phyloP scores from a whole-genome alignment of 1,140 invertebrate genomes.

The Delia radicum region DNA sequence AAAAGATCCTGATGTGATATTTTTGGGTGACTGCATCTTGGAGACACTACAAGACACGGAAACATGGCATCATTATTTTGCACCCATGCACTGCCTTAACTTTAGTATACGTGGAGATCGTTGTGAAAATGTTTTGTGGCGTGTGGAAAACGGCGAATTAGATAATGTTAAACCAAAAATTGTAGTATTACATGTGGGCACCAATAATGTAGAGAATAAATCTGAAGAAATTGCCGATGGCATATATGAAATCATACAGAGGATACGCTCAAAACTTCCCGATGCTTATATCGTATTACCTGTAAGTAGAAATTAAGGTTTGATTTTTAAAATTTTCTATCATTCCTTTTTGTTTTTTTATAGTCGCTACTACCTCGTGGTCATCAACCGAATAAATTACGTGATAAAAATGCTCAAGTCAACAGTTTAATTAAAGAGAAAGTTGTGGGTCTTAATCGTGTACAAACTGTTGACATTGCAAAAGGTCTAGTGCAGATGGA shows the following conservation, averaged over 20 bases:
- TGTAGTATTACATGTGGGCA: constrained; percentile 82
- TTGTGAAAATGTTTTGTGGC: constrained; percentile 86
- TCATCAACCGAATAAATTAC: constrained; percentile 74
- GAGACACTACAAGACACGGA: constrained; percentile 75
- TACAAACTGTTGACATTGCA: constrained; percentile 73
- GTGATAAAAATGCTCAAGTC: constrained; percentile 73
- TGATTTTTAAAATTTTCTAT: background rate
- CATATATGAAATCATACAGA: constrained; percentile 73
- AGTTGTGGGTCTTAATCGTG: constrained; percentile 57
- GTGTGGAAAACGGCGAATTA: constrained; percentile 83
- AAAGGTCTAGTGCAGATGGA: constrained; percentile 75
- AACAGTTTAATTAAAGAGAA: constrained; percentile 71
- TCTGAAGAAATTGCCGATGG: constrained; percentile 79
- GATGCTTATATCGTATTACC: constrained; percentile 77
- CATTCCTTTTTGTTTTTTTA: constrained; percentile 37
- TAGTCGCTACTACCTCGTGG: constrained; percentile 83
- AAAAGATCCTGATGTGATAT: constrained; percentile 87
- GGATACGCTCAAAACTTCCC: constrained; percentile 73
- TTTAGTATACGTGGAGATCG: constrained; percentile 87
- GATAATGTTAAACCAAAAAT: constrained; percentile 87
- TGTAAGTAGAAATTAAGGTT: constrained; percentile 61
- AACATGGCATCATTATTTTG: constrained; percentile 84
- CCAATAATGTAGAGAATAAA: constrained; percentile 79
- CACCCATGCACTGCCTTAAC: constrained; percentile 83
- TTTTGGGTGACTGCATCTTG: constrained; percentile 85